Percentiles rank a stretch among this genome's conserved stretches.
These are phyloP conservation scores for Narcine bancroftii DNA, from an alignment of 2,113 vertebrate genomes.

Conservation along the genomic window DNA sequence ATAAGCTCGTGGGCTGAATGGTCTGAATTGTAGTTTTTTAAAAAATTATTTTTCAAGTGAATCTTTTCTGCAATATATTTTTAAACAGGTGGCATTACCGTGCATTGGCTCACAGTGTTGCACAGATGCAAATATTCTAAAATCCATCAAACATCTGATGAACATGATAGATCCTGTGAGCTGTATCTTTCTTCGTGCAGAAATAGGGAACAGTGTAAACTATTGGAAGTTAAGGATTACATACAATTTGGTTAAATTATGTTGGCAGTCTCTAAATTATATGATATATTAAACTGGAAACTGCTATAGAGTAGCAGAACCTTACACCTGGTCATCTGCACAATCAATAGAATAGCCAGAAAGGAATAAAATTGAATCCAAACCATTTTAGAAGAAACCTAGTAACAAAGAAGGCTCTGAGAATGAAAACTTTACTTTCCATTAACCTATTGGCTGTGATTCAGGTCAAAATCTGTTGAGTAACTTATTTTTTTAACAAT, in stretches of 20 bases:
- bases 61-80: neutral
- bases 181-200: neutral
- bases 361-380: neutral
- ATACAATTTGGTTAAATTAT: neutral
- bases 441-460: neutral
- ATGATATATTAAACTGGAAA: neutral
- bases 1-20: too few relatives aligned
- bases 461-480: neutral
- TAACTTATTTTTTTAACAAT: neutral
- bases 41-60: neutral
- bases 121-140: neutral
- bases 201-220: neutral
- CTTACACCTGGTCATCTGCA: neutral
- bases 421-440: neutral
- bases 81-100: neutral
- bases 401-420: neutral
- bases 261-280: neutral
- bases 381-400: neutral
- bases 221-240: neutral
- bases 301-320: neutral
- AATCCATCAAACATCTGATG: neutral
- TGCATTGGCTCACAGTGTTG: neutral
- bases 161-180: neutral
- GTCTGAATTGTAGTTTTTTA: too few relatives aligned
- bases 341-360: neutral